Evolutionary conservation across 2,113 vertebrate genomes (phyloP).

Genomic region (Eretmochelys imbricata): DNA sequence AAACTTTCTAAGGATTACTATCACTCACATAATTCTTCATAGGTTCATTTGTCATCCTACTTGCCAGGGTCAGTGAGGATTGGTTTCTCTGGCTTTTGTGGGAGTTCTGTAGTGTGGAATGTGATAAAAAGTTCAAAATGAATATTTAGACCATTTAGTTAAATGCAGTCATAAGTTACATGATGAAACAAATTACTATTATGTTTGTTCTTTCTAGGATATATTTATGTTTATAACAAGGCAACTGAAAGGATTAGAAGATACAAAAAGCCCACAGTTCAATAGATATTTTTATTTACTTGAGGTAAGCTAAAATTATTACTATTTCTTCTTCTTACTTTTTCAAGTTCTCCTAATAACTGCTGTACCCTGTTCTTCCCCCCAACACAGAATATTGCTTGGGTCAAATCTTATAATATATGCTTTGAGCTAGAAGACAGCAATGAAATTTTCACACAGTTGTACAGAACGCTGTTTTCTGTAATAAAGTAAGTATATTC

Average conservation of each 20-base stretch:
- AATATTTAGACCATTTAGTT: neutral
- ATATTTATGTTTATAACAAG: constrained; percentile 99
- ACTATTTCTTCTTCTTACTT: neutral
- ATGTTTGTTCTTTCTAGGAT: constrained; percentile 82
- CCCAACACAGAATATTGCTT: constrained; percentile 92
- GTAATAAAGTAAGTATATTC: constrained; percentile 96
- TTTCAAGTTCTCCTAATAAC: constrained; percentile 24
- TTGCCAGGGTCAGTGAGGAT: neutral
- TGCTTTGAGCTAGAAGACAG: constrained; percentile 99
- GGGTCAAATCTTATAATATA: constrained; percentile 99
- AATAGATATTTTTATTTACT: constrained; percentile 99
- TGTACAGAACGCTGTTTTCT: constrained; percentile 97
- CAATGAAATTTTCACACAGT: constrained; percentile 99
- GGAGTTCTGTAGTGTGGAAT: neutral
- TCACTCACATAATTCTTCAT: neutral
- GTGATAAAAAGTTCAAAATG: neutral
- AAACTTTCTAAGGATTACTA: neutral
- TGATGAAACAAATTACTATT: constrained; percentile 31
- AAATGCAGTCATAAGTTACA: neutral
- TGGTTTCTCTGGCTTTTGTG: neutral
- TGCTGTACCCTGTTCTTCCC: neutral
- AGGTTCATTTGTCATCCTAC: neutral
- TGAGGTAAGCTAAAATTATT: constrained; percentile 83
- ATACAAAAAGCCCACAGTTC: constrained; percentile 98
- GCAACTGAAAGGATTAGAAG: constrained; percentile 97